These are phyloP conservation scores for Hippocampus guttulatus DNA, from an alignment of 2,113 vertebrate species.

Conservation along the genomic window DNA sequence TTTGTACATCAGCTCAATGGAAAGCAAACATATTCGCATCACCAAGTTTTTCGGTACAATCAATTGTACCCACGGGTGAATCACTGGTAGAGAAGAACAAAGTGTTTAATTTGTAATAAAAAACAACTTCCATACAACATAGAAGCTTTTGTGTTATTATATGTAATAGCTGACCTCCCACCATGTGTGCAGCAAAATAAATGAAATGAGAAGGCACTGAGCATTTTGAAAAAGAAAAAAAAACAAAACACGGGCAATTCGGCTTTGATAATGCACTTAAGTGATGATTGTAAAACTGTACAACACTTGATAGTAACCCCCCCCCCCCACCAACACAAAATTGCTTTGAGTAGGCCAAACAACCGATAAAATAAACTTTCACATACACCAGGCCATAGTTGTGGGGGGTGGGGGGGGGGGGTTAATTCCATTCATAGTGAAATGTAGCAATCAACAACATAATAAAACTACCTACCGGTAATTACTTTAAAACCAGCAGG, in stretches of 20 bases:
- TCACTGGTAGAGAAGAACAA: neutral
- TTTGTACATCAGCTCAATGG: conserved; percentile 12
- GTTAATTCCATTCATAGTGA: conserved; percentile 11
- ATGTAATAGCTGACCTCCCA: conserved; percentile 33
- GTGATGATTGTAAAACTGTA: neutral
- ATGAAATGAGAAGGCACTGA: conserved; percentile 62
- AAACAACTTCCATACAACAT: conserved; percentile 31
- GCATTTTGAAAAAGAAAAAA: conserved; percentile 5
- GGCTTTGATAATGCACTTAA: conserved; percentile 4
- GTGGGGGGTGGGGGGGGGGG: neutral
- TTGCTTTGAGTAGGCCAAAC: conserved; percentile 10
- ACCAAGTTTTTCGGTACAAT: conserved; percentile 1
- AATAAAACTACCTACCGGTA: conserved; percentile 21
- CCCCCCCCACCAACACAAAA: neutral
- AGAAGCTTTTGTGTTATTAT: conserved; percentile 11
- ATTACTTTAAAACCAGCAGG: conserved; percentile 29
- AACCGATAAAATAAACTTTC: neutral
- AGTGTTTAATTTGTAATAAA: conserved; percentile 39
- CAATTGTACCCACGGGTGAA: neutral
- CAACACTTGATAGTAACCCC: neutral
- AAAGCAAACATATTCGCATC: neutral
- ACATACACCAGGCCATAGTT: neutral
- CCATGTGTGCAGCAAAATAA: conserved; percentile 30
- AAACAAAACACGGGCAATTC: conserved; percentile 10
- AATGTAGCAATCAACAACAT: conserved; percentile 35